A percentile compares a stretch with the other conserved stretches of the same genome.
phyloP scores from a whole-genome alignment of 1,140 invertebrate genomes.

The Dinoponera quadriceps region DNA sequence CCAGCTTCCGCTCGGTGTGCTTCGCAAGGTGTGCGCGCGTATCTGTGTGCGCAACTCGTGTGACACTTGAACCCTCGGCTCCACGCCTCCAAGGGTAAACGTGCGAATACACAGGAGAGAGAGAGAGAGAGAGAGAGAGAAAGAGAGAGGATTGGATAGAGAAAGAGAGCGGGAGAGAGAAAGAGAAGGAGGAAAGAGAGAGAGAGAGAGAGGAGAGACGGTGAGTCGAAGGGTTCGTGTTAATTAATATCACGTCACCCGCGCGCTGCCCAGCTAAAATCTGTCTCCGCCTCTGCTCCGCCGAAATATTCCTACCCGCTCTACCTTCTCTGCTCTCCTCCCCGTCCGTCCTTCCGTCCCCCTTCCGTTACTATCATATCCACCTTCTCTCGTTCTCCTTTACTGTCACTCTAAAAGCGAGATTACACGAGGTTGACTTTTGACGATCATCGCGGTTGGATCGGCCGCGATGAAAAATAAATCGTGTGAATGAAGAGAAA shows the following conservation, averaged over 20 bases:
- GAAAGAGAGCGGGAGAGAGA: constrained; percentile 49
- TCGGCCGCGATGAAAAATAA: neutral
- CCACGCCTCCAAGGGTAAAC: constrained; percentile 64
- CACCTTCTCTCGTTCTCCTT: constrained; percentile 20
- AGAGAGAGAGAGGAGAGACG: constrained; percentile 53
- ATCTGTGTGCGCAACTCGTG: constrained; percentile 77
- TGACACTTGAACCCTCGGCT: constrained; percentile 81
- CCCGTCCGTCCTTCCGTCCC: constrained; percentile 58
- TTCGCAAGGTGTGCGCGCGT: constrained; percentile 58
- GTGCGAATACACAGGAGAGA: constrained; percentile 70
- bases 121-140: constrained; percentile 60
- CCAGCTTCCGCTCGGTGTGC: constrained; percentile 77
- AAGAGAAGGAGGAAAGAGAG: constrained; percentile 17
- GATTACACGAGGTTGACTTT: constrained; percentile 9
- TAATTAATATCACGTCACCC: constrained; percentile 85
- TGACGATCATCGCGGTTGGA: neutral
- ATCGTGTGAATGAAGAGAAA: neutral
- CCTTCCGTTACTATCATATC: constrained; percentile 16
- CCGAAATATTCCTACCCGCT: constrained; percentile 75
- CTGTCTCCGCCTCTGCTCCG: constrained; percentile 79
- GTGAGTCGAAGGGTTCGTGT: constrained; percentile 83
- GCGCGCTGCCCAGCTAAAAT: constrained; percentile 82
- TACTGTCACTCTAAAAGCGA: neutral
- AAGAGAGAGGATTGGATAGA: constrained; percentile 66
- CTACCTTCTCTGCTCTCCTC: constrained; percentile 62